phyloP scores from a whole-genome alignment of 2,888 invertebrate genomes.

The Eremobia ochroleuca region DNA sequence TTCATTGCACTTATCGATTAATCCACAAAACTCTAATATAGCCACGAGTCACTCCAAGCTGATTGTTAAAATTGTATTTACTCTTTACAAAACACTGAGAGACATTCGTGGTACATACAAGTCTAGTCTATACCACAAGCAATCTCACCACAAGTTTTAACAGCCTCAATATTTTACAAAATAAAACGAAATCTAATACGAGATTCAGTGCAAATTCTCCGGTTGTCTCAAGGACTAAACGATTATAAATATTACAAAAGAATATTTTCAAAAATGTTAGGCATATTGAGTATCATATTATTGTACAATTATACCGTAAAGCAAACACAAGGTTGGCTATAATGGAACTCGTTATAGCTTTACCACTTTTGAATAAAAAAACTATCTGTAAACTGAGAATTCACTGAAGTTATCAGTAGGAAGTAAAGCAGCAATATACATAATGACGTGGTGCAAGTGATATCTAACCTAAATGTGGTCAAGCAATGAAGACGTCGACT shows the following conservation, averaged over 20 bases:
- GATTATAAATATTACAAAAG: not conserved
- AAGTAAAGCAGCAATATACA: no score
- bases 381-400: no score
- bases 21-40: not conserved
- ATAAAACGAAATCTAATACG: constrained; percentile 21
- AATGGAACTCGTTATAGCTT: not conserved
- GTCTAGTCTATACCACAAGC: constrained; percentile 15
- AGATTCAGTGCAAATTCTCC: constrained; percentile 13
- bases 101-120: constrained; percentile 8
- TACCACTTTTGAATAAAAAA: no score
- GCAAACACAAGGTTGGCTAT: not conserved
- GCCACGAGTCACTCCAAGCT: constrained; percentile 13
- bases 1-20: constrained; percentile 1
- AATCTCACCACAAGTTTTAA: no score
- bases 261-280: not conserved
- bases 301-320: not conserved
- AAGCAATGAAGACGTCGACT: no score
- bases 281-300: not conserved
- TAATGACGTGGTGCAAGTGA: no score
- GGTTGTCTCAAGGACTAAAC: constrained; percentile 19
- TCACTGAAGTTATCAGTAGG: no score
- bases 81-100: constrained; percentile 4
- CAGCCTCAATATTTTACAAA: constrained; percentile 1
- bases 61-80: constrained; percentile 28
- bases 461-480: no score